phyloP scores from a whole-genome alignment of 2,113 vertebrate species.

The Isichthys henryi region DNA sequence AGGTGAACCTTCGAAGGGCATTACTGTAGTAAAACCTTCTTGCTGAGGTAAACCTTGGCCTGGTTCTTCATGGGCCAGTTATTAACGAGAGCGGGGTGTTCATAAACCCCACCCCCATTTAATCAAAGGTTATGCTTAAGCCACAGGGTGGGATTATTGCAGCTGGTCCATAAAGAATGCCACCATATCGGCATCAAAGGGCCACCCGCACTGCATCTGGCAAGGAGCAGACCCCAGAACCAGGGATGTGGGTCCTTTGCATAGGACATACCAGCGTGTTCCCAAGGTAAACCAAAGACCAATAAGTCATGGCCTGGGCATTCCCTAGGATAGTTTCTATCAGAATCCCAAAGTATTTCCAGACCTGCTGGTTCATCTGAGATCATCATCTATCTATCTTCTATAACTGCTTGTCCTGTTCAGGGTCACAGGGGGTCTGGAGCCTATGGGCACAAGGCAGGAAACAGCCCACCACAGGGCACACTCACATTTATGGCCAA shows the following conservation, averaged over 20 bases:
- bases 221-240: constrained; percentile 28
- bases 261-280: neutral
- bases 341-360: neutral
- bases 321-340: neutral
- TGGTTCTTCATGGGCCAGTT: constrained; percentile 32
- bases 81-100: constrained; percentile 31
- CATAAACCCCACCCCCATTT: constrained; percentile 35
- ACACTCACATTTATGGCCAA: too few relatives aligned
- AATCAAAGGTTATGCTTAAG: constrained; percentile 52
- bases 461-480: too few relatives aligned
- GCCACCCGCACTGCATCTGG: constrained; percentile 47
- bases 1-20: constrained; percentile 15
- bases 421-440: too few relatives aligned
- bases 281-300: neutral
- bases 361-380: neutral
- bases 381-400: too few relatives aligned
- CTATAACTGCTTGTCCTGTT: too few relatives aligned
- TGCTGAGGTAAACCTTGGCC: constrained; percentile 45
- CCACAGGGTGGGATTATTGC: constrained; percentile 51
- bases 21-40: constrained; percentile 11
- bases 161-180: constrained; percentile 49
- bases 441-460: too few relatives aligned
- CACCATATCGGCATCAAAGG: constrained; percentile 49
- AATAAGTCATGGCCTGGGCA: neutral
- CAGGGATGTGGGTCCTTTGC: neutral